Percentiles rank a stretch among this genome's conserved stretches.
These are phyloP conservation scores for Drosophila pachea DNA, from an alignment of 1,140 invertebrate genomes.

Conservation along the genomic window DNA sequence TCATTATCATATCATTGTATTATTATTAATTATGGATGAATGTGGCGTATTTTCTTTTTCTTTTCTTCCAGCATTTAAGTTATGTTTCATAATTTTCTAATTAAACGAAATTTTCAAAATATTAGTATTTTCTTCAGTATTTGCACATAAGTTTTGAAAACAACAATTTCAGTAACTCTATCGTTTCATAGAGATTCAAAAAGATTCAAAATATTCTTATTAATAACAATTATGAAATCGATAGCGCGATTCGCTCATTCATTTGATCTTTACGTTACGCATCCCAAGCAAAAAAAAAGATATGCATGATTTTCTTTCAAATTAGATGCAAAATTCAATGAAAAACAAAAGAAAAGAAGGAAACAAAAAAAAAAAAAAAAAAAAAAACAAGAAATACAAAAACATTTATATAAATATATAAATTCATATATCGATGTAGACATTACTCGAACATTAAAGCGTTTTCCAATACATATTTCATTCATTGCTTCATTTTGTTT, in stretches of 20 bases:
- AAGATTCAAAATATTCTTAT: slow-evolving; percentile 14
- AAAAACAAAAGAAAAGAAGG: not conserved
- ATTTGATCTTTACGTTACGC: slow-evolving; percentile 11
- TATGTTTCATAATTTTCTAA: slow-evolving; percentile 36
- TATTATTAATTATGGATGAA: slow-evolving; percentile 72
- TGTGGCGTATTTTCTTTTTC: slow-evolving; percentile 68
- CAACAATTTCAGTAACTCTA: slow-evolving; percentile 43
- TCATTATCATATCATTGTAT: too few relatives aligned
- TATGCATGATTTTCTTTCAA: slow-evolving; percentile 14
- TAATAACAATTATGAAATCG: not conserved
- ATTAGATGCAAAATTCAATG: slow-evolving; percentile 20
- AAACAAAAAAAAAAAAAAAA: not conserved
- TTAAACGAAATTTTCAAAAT: slow-evolving; percentile 49
- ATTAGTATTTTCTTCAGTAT: slow-evolving; percentile 23
- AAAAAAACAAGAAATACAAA: not conserved
- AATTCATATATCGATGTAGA: slow-evolving; percentile 20
- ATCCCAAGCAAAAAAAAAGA: slow-evolving; percentile 19
- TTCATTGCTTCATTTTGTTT: slow-evolving; percentile 45
- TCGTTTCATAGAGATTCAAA: slow-evolving; percentile 30
- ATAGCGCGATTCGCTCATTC: slow-evolving; percentile 5
- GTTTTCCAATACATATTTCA: slow-evolving; percentile 49
- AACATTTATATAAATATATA: slow-evolving; percentile 11
- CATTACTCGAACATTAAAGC: slow-evolving; percentile 32
- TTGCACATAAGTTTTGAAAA: slow-evolving; percentile 72
- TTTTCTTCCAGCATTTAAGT: slow-evolving; percentile 20